phyloP scores from a whole-genome alignment of 2,888 invertebrate genomes.

The Fabriciana adippe region DNA sequence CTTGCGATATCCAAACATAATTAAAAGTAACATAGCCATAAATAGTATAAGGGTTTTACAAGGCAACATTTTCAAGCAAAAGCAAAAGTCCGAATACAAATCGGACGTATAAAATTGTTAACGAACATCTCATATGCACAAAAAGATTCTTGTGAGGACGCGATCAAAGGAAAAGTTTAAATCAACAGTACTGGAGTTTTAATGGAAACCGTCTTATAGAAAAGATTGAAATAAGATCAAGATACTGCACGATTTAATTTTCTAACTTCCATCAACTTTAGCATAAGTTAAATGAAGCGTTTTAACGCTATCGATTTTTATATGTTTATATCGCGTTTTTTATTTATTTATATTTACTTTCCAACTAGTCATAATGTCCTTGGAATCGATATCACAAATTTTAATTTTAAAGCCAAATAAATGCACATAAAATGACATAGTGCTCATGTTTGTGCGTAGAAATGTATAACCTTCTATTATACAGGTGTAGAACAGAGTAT shows the following conservation, averaged over 20 bases:
- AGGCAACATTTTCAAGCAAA: not conserved
- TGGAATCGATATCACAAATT: too few species aligned
- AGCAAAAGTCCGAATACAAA: not conserved
- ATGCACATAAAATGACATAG: too few species aligned
- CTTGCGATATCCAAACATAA: not conserved
- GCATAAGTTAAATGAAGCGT: slow-evolving; percentile 23
- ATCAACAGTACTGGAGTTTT: slow-evolving; percentile 39
- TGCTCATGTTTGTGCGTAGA: too few species aligned
- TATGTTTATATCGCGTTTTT: too few species aligned
- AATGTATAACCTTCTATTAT: too few species aligned
- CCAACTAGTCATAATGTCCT: too few species aligned
- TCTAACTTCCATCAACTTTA: slow-evolving; percentile 28
- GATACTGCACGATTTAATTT: slow-evolving; percentile 31
- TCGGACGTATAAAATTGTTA: slow-evolving; percentile 4
- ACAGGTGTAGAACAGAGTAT: too few species aligned
- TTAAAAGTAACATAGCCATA: not conserved
- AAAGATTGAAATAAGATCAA: slow-evolving; percentile 27
- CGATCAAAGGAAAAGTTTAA: slow-evolving; percentile 40
- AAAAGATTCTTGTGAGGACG: slow-evolving; percentile 20
- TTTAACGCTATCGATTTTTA: slow-evolving; percentile 11
- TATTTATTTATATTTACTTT: too few species aligned
- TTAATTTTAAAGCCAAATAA: too few species aligned
- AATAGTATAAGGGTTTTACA: not conserved
- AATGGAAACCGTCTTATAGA: slow-evolving; percentile 33
- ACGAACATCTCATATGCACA: slow-evolving; percentile 26